A percentile compares a stretch with the other conserved stretches of the same genome.
Evolutionary conservation across 2,113 vertebrate species (phyloP).

Genomic region (Paramormyrops kingsleyae): DNA sequence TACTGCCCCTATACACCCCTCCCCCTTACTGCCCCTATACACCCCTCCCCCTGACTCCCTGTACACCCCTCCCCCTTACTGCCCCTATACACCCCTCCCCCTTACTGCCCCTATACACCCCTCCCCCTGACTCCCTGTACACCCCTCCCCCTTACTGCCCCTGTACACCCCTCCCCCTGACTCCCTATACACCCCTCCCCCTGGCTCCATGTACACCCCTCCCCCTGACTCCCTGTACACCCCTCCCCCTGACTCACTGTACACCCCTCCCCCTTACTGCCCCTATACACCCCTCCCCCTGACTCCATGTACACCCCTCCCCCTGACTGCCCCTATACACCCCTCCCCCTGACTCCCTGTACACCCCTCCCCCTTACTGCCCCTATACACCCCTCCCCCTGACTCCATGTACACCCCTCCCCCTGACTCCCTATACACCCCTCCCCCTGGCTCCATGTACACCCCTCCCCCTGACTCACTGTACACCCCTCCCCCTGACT

Average conservation of each 20-base stretch:
- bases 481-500: not conserved
- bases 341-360: not conserved
- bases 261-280: too few relatives aligned
- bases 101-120: fast-evolving
- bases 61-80: too few relatives aligned
- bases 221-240: not conserved
- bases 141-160: not conserved
- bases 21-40: not conserved
- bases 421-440: fast-evolving
- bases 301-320: too few relatives aligned
- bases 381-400: not conserved
- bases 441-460: not conserved
- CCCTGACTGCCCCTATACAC: too few relatives aligned
- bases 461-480: not conserved
- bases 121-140: not conserved
- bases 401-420: too few relatives aligned
- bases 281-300: not conserved
- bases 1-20: not conserved
- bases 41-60: not conserved
- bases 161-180: not conserved
- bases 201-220: fast-evolving
- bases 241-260: not conserved
- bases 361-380: not conserved
- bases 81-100: too few relatives aligned
- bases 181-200: too few relatives aligned